These are phyloP conservation scores for Hoplodrina ambigua DNA, from an alignment of 2,888 invertebrate genomes.

Conservation along the genomic window DNA sequence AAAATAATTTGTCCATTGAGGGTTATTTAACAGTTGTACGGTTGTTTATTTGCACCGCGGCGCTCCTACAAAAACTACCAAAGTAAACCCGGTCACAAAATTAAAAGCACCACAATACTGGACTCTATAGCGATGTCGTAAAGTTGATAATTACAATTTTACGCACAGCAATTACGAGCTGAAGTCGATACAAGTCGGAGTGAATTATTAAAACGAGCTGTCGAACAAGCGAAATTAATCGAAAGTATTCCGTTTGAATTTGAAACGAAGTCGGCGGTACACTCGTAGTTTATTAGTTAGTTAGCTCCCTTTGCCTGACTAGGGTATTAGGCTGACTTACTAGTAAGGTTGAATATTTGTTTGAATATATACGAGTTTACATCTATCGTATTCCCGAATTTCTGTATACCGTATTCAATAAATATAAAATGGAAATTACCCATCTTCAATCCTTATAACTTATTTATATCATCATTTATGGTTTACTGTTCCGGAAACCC, in stretches of 20 bases:
- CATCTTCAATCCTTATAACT: background rate
- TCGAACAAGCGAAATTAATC: constrained; percentile 83
- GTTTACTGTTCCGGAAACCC: constrained; percentile 8
- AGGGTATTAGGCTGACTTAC: background rate
- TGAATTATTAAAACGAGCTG: constrained; percentile 84
- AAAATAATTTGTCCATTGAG: constrained; percentile 80
- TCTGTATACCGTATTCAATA: no score
- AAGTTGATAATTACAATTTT: constrained; percentile 67
- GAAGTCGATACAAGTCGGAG: constrained; percentile 70
- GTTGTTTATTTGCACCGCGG: constrained; percentile 79
- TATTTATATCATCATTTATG: constrained; percentile 13
- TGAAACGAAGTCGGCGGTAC: constrained; percentile 68
- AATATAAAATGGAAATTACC: constrained; percentile 4
- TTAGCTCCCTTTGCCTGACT: constrained; percentile 2
- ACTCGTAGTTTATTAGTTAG: constrained; percentile 72
- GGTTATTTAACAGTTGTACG: constrained; percentile 77
- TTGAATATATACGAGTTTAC: no score
- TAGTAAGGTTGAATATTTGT: background rate
- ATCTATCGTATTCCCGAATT: no score
- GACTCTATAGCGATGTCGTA: constrained; percentile 65
- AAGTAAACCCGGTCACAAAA: constrained; percentile 65
- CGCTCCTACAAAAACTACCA: constrained; percentile 69
- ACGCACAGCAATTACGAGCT: constrained; percentile 63
- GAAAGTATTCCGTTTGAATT: constrained; percentile 83
- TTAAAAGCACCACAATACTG: constrained; percentile 50